Evolutionary conservation across 2,797 vertebrate genomes (phyloP).

Genomic region (Champsocephalus esox): DNA sequence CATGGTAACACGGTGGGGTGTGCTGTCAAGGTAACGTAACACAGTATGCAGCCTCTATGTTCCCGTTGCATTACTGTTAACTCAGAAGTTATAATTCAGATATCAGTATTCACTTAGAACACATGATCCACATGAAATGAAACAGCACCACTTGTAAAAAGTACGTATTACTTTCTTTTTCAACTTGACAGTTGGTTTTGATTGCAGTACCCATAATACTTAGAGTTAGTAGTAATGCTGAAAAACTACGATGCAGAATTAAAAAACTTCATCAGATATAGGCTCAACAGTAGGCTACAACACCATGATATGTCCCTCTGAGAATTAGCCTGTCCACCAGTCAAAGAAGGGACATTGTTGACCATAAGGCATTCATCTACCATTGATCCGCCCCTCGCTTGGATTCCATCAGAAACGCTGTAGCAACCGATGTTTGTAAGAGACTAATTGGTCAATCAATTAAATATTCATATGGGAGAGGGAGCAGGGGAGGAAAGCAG

Average conservation of each 20-base stretch:
- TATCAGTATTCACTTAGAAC: too few relatives aligned
- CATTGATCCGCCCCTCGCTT: constrained; percentile 33
- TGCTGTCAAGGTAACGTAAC: too few relatives aligned
- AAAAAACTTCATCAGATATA: constrained; percentile 45
- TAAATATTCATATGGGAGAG: constrained; percentile 28
- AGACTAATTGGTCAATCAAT: constrained; percentile 51
- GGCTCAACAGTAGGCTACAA: constrained; percentile 20
- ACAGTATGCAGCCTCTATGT: too few relatives aligned
- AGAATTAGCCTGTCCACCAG: constrained; percentile 48
- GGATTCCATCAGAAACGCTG: constrained; percentile 39
- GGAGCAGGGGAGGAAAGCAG: constrained; percentile 7
- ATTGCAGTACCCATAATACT: too few relatives aligned
- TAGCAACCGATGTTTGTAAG: constrained; percentile 26
- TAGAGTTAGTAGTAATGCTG: neutral
- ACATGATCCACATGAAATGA: too few relatives aligned
- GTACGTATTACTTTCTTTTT: too few relatives aligned
- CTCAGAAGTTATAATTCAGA: too few relatives aligned
- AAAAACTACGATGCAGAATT: constrained; percentile 38
- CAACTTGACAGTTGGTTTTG: too few relatives aligned
- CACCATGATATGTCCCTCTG: constrained; percentile 35
- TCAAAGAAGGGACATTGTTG: constrained; percentile 46
- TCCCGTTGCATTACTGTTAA: too few relatives aligned
- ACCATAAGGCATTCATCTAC: constrained; percentile 28
- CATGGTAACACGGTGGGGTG: too few relatives aligned
- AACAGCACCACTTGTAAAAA: too few relatives aligned